Base-by-base conservation (phyloP, 2,888 invertebrate genomes). In the Thymelicus lineola region DNA sequence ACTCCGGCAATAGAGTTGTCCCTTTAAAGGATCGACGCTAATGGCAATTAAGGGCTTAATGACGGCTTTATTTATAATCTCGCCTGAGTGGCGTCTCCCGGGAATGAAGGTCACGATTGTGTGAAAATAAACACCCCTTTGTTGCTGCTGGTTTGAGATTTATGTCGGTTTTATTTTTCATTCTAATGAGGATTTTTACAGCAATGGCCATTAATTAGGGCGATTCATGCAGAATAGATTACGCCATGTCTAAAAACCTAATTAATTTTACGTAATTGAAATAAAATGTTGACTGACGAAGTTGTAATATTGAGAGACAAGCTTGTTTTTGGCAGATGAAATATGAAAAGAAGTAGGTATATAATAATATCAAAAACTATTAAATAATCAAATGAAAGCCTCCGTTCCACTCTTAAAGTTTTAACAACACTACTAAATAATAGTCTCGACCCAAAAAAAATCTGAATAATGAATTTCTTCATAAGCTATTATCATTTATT, bases 41-140 rank as follows among this genome's bases (percentile, higher is more conserved):
- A 62, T 68, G 67, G 67, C 67, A 68, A 68, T 61, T 68, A 68
- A 61, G 53, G 60, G 42, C 67, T 67, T 67, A 60, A 67, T 67
- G 60, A 67, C 60, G 28, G 17, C n/a, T 68, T 55, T 68, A 62
- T 62, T 68, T 62, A 62, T 62, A 62, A 57, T 55, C 61, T 36
- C 36, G n/a, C 36, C 17, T 6, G 38, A 63, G 63, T 53, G 50
- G 62, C 48, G 36, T 36, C 50, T 50, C 38, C 12, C 20, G 7
- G 4, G 38, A 36, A 50, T 9, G 57, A 36, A 48, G 50, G 48
- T 48, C 50, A 20, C 35, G n/a, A 48, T 62, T 62, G 46, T 62
- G 50, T 45, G 60, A 20, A 60, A 60, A 45, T 62, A 14, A 36
- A 50, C 15, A 62, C 17, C 12, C 6, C 38, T 62, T 63, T 63